A percentile compares a stretch with the other conserved stretches of the same genome.
These are phyloP conservation scores for Tribolium madens DNA, from an alignment of 1,140 invertebrate species.

Conservation along the genomic window DNA sequence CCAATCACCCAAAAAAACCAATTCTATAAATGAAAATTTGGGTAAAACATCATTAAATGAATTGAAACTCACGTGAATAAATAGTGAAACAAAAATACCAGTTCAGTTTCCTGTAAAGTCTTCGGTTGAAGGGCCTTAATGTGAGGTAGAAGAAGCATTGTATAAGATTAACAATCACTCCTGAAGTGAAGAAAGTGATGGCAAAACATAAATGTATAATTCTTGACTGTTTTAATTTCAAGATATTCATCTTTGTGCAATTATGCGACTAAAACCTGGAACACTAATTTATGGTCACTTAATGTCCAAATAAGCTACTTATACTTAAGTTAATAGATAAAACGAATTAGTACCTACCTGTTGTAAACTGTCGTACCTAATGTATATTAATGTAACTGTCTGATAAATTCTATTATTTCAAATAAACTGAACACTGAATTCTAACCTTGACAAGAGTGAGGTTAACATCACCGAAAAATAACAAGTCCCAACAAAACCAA, in stretches of 20 bases:
- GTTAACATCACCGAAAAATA: not conserved
- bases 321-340: not conserved
- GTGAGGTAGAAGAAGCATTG: conserved; percentile 83
- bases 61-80: conserved; percentile 87
- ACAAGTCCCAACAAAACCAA: not conserved
- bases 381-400: too few species aligned
- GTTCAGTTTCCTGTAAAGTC: conserved; percentile 88
- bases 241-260: conserved; percentile 41
- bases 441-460: not conserved
- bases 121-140: conserved; percentile 80
- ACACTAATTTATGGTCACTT: not conserved
- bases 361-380: too few species aligned
- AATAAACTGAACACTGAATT: not conserved
- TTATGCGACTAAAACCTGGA: conserved; percentile 14
- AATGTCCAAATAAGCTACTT: not conserved
- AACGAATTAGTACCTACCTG: not conserved
- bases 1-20: conserved; percentile 94
- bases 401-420: not conserved
- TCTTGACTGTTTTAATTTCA: conserved; percentile 71
- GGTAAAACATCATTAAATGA: not conserved
- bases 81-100: conserved; percentile 91
- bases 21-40: conserved; percentile 74
- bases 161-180: conserved; percentile 86
- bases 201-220: conserved; percentile 84
- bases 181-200: conserved; percentile 91